phyloP scores from a whole-genome alignment of 2,113 vertebrate species.

The Archilochus colubris region DNA sequence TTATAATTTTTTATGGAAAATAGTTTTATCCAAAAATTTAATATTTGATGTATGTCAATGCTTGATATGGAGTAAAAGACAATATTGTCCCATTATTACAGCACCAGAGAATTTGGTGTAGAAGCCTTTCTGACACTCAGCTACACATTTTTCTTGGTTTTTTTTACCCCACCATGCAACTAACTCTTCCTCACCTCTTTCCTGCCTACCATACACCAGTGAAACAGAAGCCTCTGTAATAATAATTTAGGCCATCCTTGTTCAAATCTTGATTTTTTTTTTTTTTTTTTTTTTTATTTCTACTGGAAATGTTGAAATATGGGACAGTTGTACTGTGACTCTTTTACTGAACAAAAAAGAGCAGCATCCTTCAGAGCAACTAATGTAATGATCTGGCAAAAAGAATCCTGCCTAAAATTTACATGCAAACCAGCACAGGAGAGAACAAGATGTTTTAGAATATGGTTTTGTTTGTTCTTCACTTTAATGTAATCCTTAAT shows the following conservation, averaged over 20 bases:
- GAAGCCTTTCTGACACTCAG: background rate
- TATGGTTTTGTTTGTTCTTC: constrained; percentile 32
- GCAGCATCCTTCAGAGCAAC: background rate
- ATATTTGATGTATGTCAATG: background rate
- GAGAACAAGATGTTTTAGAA: constrained; percentile 32
- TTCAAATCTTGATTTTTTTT: background rate
- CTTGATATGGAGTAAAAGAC: background rate
- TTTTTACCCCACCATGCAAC: background rate
- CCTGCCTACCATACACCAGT: background rate
- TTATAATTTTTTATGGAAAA: background rate
- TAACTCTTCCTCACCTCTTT: background rate
- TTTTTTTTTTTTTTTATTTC: background rate
- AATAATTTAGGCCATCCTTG: background rate
- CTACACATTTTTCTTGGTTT: fast-evolving
- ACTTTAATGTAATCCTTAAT: background rate
- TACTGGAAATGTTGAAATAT: background rate
- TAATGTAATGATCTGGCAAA: background rate
- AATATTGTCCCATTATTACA: background rate
- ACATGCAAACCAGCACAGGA: background rate
- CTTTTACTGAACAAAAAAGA: background rate
- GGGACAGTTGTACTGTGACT: background rate
- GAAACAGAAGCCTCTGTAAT: background rate
- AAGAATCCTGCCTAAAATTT: background rate
- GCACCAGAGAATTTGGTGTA: background rate
- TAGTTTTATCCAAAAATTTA: background rate